A percentile compares a stretch with the other conserved stretches of the same genome.
Conservation (phyloP, 2,113 vertebrate species). For the Falcunculus frontatus region DNA sequence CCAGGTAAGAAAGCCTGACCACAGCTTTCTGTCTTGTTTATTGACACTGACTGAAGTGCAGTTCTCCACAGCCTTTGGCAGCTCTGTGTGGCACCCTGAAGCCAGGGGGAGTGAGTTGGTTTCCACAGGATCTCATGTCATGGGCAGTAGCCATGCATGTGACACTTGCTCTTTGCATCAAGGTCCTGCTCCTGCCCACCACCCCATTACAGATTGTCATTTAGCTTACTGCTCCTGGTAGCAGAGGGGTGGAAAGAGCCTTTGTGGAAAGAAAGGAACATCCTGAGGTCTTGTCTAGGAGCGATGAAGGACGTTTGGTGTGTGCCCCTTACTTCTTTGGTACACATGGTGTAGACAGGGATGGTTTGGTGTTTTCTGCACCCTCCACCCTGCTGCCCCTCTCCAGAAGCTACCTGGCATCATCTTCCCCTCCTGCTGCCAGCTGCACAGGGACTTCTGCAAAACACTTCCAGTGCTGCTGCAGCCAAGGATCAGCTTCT, state of each 20-base stretch:
- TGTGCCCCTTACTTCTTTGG: neutral
- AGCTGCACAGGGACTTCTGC: neutral
- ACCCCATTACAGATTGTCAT: accelerated
- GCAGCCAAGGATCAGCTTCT: neutral
- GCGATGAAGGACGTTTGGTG: neutral
- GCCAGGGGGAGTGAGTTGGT: neutral
- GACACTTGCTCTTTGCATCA: neutral
- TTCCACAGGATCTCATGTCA: neutral
- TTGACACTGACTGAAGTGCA: accelerated
- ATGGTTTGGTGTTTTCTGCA: neutral
- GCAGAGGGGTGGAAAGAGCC: neutral
- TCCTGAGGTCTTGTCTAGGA: neutral
- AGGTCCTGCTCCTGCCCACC: neutral
- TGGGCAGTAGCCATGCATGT: accelerated
- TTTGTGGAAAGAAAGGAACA: neutral
- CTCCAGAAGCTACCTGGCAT: neutral
- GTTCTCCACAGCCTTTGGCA: neutral
- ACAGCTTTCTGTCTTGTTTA: neutral
- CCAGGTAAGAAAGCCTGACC: neutral
- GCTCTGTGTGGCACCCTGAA: neutral
- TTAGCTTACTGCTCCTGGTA: neutral
- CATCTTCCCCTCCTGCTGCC: neutral
- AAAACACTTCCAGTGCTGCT: neutral
- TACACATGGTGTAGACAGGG: accelerated
- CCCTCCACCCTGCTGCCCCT: neutral